A percentile compares a stretch with the other conserved stretches of the same genome.
Evolutionary conservation across 2,113 vertebrate species (phyloP).

Genomic region (Nothocercus nigrocapillus): DNA sequence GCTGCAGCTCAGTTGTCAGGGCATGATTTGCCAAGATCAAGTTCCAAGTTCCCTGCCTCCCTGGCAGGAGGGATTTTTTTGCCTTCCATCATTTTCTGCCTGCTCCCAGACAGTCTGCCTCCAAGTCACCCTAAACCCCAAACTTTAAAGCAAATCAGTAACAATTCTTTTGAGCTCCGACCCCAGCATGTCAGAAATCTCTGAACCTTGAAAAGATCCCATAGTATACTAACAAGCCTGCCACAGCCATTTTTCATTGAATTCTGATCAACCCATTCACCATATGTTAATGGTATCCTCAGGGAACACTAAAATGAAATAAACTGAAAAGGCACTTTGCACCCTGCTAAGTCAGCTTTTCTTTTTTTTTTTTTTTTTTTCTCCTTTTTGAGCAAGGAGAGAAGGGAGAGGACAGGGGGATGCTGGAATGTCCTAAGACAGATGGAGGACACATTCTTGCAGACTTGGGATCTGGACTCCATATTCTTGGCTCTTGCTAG

Average conservation of each 20-base stretch:
- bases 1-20: constrained; percentile 31
- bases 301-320: constrained; percentile 13
- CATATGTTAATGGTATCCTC: constrained; percentile 47
- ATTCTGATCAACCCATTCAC: constrained; percentile 48
- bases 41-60: constrained; percentile 48
- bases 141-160: constrained; percentile 34
- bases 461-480: neutral
- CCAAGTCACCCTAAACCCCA: neutral
- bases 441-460: neutral
- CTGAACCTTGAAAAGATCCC: constrained; percentile 18
- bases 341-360: constrained; percentile 11
- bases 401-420: neutral
- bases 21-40: constrained; percentile 50
- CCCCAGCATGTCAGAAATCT: neutral
- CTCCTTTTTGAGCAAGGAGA: neutral
- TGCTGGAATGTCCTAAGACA: neutral
- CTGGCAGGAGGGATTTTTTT: constrained; percentile 19
- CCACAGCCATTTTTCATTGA: constrained; percentile 5
- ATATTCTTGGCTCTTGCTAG: neutral
- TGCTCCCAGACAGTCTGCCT: neutral
- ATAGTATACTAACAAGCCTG: constrained; percentile 4
- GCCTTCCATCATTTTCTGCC: constrained; percentile 24
- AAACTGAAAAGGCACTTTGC: constrained; percentile 44
- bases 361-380: neutral
- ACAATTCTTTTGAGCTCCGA: constrained; percentile 12